Percentiles rank a stretch among this genome's conserved stretches.
Evolutionary conservation across 2,797 vertebrate species (phyloP).

Genomic region (Chaenodraco wilsoni): DNA sequence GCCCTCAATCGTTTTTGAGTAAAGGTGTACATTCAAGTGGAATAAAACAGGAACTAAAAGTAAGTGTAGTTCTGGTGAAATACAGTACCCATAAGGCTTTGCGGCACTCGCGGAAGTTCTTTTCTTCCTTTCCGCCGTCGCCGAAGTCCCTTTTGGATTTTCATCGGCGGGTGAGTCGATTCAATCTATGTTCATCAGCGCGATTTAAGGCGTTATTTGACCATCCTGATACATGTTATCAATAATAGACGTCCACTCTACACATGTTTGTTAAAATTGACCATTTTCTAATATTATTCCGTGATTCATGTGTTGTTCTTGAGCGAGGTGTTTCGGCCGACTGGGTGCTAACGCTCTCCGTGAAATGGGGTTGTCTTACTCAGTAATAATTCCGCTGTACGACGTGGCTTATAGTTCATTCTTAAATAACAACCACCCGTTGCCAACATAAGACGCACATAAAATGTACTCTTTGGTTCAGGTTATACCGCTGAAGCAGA

Average conservation of each 20-base stretch:
- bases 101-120: slow-evolving; percentile 71
- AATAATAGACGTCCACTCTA: accelerated
- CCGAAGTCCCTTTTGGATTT: slow-evolving; percentile 71
- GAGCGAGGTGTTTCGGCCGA: background rate
- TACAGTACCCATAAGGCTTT: slow-evolving; percentile 75
- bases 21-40: accelerated
- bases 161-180: slow-evolving; percentile 77
- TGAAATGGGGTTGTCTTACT: slow-evolving; percentile 7
- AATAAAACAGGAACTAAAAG: background rate
- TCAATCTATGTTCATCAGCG: slow-evolving; percentile 72
- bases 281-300: accelerated
- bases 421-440: background rate
- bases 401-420: background rate
- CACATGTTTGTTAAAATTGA: background rate
- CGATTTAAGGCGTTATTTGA: background rate
- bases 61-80: background rate
- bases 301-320: background rate
- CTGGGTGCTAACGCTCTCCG: background rate
- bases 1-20: accelerated
- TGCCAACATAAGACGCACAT: accelerated
- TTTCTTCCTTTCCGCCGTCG: slow-evolving; percentile 77
- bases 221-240: accelerated
- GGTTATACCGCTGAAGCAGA: accelerated
- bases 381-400: background rate
- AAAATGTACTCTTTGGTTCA: accelerated